A percentile compares a stretch with the other conserved stretches of the same genome.
Conservation (phyloP, 2,113 vertebrate species). For the Catharus fuscescens region DNA sequence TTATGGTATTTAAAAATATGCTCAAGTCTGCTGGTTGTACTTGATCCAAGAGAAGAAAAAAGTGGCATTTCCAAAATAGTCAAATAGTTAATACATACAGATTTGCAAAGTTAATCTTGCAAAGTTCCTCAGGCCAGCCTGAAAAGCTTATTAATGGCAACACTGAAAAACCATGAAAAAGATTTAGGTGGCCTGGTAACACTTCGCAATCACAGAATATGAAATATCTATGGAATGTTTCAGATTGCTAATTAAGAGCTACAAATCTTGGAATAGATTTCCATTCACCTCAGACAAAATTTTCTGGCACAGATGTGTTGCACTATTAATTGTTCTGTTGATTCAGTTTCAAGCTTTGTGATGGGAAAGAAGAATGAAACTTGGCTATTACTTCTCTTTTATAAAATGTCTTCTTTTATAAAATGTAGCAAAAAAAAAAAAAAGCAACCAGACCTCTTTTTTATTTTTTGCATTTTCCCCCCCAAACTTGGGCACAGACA, state of each 20-base stretch:
- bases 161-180: not conserved
- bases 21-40: slow-evolving; percentile 18
- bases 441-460: not conserved
- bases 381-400: slow-evolving; percentile 16
- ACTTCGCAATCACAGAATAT: not conserved
- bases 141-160: slow-evolving; percentile 31
- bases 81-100: slow-evolving; percentile 33
- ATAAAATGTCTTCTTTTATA: not conserved
- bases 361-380: slow-evolving; percentile 11
- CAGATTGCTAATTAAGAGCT: not conserved
- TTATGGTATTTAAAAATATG: slow-evolving; percentile 45
- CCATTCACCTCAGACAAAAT: slow-evolving; percentile 6
- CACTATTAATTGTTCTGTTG: slow-evolving; percentile 50
- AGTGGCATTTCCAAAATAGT: slow-evolving; percentile 13
- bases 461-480: not conserved
- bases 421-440: not conserved
- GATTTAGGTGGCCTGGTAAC: slow-evolving; percentile 10
- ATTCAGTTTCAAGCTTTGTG: slow-evolving; percentile 25
- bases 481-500: slow-evolving; percentile 42
- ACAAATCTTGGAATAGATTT: not conserved
- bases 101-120: slow-evolving; percentile 59
- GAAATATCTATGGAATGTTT: not conserved
- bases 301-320: not conserved
- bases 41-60: slow-evolving; percentile 34
- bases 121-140: slow-evolving; percentile 12